Base-by-base conservation (phyloP, 2,113 vertebrate species). In the Synchiropus splendidus region DNA sequence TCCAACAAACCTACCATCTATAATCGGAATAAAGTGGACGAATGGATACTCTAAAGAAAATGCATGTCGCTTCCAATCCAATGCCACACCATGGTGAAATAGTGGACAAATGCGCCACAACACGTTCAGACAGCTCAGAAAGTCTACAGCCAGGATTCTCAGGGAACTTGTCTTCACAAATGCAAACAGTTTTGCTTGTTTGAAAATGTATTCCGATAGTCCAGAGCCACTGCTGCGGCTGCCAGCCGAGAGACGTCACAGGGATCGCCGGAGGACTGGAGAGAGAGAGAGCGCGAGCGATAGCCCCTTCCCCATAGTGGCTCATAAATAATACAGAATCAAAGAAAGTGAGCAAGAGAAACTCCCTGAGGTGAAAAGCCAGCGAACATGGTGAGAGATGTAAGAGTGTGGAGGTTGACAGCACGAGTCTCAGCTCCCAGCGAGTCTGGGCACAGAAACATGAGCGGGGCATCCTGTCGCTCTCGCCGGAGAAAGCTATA, bases 321-420 rank as follows among this genome's bases (percentile, higher is more conserved):
- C 64, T 80, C 74, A 72, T 74, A 79, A 75, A 78, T 72, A 70
- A 71, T 47, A 51, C 54, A 10, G 33, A 72, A 77, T 78, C 64
- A 79, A 73, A 81, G 47, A 61, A n/a, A 59, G 47, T 62, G 50
- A 50, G 40, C 65, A 54, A 35, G 43, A 68, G 45, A 52, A 69
- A 51, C 36, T 64, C 59, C 57, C 58, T 5, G 44, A 48, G 58
- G 64, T 62, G 61, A 67, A 51, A 61, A 64, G 60, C 45, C 68
- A 61, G 49, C 43, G 48, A 61, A 58, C 45, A 40, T 4, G 39
- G 51, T 57, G 53, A 58, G 49, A 55, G 50, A 55, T 58, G 65
- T 54, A 47, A 12, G 47, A 54, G 44, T 3, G 42, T 1, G 32
- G 42, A 30, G 18, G 59, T 48, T 45, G 51, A 64, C 39, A 47